Base-by-base conservation (phyloP, 2,888 invertebrate genomes). In the Synanthedon formicaeformis region DNA sequence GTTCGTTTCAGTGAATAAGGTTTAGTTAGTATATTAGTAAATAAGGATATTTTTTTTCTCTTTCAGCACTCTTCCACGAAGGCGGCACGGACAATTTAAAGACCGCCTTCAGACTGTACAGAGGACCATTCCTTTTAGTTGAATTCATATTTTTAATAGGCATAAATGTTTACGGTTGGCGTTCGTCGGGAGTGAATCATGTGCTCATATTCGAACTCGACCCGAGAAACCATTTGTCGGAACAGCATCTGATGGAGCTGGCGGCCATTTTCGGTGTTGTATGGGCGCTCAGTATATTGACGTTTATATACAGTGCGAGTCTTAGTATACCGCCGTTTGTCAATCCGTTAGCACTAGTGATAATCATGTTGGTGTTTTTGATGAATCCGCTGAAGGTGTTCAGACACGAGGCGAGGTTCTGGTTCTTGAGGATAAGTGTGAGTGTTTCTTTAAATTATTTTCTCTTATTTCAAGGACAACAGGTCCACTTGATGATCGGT, bases 141-240 rank as follows among this genome's bases (percentile, higher is more conserved):
- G 92, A 97, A 68, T 97, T 97, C 73, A 91, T 98, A 68, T 98
- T 98, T 75, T 88, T 98, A 41, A 95, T 98, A 81, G 98, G 98
- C 27, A 93, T 98, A 51, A 98, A 98, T 73, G 96, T 98, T 1
- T 98, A 98, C 75, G 98, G 98, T 5, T 98, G 98, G 98, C 89
- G 98, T 3, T 96, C 97, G 0, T 97, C 97, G 0, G 98, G 99
- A 3, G 98, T 99, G 12, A 98, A 98, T 85, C 98, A 99, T 75
- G 98, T 99, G 0, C 89, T 99, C 2, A 99, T 99, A 63, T 99
- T 99, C 79, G 98, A 98, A 75, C 86, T 99, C 66, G 98, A 99
- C 78, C 98, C 98, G 0, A 88, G 98, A 54, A 96, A 97, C 78
- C 97, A 98, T 78, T 85, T 96, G 0, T 95, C 95, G 0, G 97